Percentiles rank a stretch among this genome's conserved stretches.
Evolutionary conservation across 2,888 invertebrate species (phyloP).

Genomic region (Strigamia maritima): DNA sequence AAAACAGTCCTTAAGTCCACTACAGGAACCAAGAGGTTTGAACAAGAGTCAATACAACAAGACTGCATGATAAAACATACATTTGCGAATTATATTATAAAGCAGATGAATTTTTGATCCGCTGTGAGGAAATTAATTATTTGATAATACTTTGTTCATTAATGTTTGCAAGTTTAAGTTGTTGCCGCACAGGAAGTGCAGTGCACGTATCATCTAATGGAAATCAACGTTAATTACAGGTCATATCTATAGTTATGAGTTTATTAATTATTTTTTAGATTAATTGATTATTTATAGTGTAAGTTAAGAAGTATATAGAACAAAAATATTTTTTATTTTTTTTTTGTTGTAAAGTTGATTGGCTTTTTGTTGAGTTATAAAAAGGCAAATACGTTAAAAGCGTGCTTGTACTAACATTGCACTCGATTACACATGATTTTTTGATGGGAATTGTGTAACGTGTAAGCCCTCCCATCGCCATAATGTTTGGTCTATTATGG

Average conservation of each 20-base stretch:
- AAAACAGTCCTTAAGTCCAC: no score
- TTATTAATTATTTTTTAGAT: not conserved
- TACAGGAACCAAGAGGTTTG: no score
- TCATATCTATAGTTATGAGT: not conserved
- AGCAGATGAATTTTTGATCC: not conserved
- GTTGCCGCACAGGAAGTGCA: not conserved
- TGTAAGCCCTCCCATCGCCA: slow-evolving; percentile 8
- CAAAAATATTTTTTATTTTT: not conserved
- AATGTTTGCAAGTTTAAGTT: not conserved
- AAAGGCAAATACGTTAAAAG: slow-evolving; percentile 19
- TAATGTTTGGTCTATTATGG: slow-evolving; percentile 17
- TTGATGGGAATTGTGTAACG: slow-evolving; percentile 29
- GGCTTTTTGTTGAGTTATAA: slow-evolving; percentile 11
- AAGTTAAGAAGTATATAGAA: not conserved
- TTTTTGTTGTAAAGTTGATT: slow-evolving; percentile 21
- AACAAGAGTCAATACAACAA: no score
- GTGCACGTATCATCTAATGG: not conserved
- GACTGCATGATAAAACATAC: not conserved
- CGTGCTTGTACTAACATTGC: not conserved
- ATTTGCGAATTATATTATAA: not conserved
- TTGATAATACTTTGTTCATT: slow-evolving; percentile 30
- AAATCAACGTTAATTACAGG: slow-evolving; percentile 15
- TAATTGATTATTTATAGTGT: not conserved
- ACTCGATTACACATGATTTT: slow-evolving; percentile 32
- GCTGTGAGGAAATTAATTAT: slow-evolving; percentile 9